phyloP scores from a whole-genome alignment of 2,888 invertebrate species.

The Timandra comae region DNA sequence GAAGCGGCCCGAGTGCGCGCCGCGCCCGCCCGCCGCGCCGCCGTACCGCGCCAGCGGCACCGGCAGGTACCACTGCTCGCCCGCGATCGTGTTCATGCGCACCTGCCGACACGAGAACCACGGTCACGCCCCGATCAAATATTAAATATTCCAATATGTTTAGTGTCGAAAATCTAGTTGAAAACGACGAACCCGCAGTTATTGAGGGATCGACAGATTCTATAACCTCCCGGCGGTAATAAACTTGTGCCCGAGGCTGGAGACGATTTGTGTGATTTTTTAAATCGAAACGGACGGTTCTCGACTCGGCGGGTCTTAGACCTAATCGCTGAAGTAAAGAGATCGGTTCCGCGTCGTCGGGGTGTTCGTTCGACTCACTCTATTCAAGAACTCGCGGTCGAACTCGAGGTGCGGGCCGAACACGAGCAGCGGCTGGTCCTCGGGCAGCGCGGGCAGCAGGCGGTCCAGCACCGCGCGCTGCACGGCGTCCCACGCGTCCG shows the following conservation, averaged over 20 bases:
- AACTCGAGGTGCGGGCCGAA: constrained; percentile 82
- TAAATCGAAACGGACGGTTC: too few species aligned
- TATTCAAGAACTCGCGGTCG: constrained; percentile 90
- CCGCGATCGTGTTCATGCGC: constrained; percentile 94
- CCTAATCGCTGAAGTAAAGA: too few species aligned
- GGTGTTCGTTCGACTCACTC: constrained; percentile 78
- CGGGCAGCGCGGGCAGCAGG: constrained; percentile 67
- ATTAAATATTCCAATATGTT: not conserved
- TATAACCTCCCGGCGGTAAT: too few species aligned
- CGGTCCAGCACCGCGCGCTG: constrained; percentile 31
- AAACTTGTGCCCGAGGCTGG: too few species aligned
- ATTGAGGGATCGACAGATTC: too few species aligned
- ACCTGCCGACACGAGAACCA: constrained; percentile 73
- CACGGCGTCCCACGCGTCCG: constrained; percentile 81
- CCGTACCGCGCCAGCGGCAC: constrained; percentile 93
- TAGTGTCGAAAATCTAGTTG: too few species aligned
- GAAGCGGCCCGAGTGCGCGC: constrained; percentile 76
- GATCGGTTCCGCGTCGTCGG: not conserved
- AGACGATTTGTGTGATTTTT: too few species aligned
- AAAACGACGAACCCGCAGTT: too few species aligned
- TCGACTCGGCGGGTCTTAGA: too few species aligned
- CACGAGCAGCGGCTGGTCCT: constrained; percentile 84
- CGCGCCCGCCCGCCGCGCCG: constrained; percentile 76
- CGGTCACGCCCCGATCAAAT: not conserved
- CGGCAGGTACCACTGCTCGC: constrained; percentile 94